A percentile compares a stretch with the other conserved stretches of the same genome.
Conservation (phyloP, 2,113 vertebrate genomes). For the Antechinus stuartii region DNA sequence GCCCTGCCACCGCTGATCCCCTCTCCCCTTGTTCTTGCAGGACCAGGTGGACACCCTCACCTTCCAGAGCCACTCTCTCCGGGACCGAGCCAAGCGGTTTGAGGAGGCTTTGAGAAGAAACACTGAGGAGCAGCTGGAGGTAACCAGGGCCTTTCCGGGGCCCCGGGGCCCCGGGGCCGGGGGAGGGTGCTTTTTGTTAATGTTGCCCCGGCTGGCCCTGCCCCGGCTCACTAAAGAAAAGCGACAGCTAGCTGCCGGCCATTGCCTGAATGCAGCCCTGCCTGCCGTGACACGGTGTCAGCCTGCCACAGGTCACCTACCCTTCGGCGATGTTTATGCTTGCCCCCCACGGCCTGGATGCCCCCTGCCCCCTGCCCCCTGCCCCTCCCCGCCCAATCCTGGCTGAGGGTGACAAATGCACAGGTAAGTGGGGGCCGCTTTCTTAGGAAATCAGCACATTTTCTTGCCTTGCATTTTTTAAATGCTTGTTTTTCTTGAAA, state of each 20-base stretch:
- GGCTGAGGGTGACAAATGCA: too few species aligned
- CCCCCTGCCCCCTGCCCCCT: rapidly evolving
- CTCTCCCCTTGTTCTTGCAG: conserved; percentile 75
- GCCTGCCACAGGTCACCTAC: not conserved
- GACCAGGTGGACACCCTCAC: conserved; percentile 98
- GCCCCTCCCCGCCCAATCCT: rapidly evolving
- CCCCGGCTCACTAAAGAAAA: not conserved
- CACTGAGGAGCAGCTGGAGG: conserved; percentile 96
- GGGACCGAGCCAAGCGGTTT: conserved; percentile 94
- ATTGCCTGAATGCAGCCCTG: not conserved
- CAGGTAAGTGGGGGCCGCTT: not conserved
- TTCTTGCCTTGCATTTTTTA: not conserved
- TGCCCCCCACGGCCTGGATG: rapidly evolving
- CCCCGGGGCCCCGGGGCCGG: not conserved
- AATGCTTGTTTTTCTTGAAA: not conserved
- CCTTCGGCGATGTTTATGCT: not conserved
- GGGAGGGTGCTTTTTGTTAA: not conserved
- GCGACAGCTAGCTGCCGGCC: not conserved
- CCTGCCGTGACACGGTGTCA: not conserved
- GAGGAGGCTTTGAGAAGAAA: conserved; percentile 95
- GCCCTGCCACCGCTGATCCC: not conserved
- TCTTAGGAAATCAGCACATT: not conserved
- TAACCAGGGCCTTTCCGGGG: conserved; percentile 73
- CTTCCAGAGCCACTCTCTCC: conserved; percentile 95
- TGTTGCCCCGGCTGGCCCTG: not conserved